These are phyloP conservation scores for Drosophila sp. DNA, from an alignment of 1,140 invertebrate genomes.

Conservation along the genomic window DNA sequence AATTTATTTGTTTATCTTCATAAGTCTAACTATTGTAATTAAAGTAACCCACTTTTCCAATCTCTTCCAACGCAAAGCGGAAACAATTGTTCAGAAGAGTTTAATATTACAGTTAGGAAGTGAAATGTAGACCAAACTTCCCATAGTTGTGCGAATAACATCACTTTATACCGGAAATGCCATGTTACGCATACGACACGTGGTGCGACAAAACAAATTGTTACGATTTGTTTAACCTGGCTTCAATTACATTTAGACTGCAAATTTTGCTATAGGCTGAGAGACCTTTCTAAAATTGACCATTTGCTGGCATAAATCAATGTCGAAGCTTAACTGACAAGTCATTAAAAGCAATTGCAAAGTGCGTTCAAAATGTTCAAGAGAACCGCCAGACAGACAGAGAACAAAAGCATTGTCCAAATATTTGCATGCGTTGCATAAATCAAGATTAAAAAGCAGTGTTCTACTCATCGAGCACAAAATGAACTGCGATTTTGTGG, in stretches of 20 bases:
- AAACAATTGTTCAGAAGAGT: conserved; percentile 7
- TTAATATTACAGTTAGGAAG: conserved; percentile 49
- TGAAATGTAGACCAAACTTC: conserved; percentile 29
- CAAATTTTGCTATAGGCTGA: conserved; percentile 35
- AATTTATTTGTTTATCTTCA: no score
- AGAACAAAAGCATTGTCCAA: conserved; percentile 66
- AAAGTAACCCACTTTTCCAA: neutral
- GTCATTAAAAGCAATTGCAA: conserved; percentile 64
- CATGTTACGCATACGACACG: conserved; percentile 66
- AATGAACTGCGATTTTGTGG: conserved; percentile 10
- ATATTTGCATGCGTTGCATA: conserved; percentile 71
- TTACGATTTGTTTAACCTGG: neutral
- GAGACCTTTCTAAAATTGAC: conserved; percentile 55
- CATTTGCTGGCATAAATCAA: conserved; percentile 65
- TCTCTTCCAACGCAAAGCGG: neutral
- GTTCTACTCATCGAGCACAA: conserved; percentile 69
- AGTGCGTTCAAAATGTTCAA: conserved; percentile 72
- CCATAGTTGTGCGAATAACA: conserved; percentile 20
- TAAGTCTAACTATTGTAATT: no score
- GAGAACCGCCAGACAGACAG: conserved; percentile 6
- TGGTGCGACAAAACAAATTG: conserved; percentile 47
- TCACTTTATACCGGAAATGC: conserved; percentile 47
- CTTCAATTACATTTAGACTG: conserved; percentile 56
- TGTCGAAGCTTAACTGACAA: conserved; percentile 63
- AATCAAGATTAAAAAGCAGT: conserved; percentile 71